Evolutionary conservation across 2,113 vertebrate genomes (phyloP).

Genomic region (Coracopsis vasa): DNA sequence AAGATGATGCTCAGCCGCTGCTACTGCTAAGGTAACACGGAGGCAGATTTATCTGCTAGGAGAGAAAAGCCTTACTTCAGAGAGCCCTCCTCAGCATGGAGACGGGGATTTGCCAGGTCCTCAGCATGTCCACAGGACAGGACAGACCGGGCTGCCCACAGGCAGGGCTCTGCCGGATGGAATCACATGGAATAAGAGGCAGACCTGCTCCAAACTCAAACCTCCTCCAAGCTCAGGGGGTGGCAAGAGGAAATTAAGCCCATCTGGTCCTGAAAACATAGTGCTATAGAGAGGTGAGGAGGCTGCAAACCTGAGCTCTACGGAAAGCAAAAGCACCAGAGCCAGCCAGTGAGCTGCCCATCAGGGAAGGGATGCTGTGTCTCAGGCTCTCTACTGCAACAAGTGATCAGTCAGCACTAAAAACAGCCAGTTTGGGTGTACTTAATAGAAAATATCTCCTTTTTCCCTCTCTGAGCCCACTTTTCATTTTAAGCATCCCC

Average conservation of each 20-base stretch:
- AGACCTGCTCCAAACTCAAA: not conserved
- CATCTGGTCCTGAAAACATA: slow-evolving; percentile 21
- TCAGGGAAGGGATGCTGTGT: not conserved
- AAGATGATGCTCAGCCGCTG: not conserved
- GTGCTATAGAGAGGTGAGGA: not conserved
- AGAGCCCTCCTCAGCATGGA: not conserved
- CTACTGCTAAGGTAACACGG: not conserved
- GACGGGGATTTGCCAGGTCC: not conserved
- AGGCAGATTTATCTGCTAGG: not conserved
- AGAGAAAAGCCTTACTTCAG: not conserved
- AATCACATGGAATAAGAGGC: not conserved
- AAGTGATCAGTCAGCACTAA: not conserved
- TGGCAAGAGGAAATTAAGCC: slow-evolving; percentile 28
- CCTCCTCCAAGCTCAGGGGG: slow-evolving; percentile 20
- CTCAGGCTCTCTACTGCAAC: not conserved
- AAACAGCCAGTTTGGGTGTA: not conserved
- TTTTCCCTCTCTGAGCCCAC: not conserved
- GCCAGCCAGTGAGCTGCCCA: not conserved
- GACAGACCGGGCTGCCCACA: not conserved
- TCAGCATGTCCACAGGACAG: not conserved
- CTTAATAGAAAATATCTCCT: not conserved
- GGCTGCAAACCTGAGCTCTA: not conserved
- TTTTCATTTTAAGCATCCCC: not conserved
- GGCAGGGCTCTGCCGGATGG: not conserved
- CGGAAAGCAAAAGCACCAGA: not conserved